Evolutionary conservation across 2,113 vertebrate species (phyloP).

Genomic region (Corythornis madagascariensis): DNA sequence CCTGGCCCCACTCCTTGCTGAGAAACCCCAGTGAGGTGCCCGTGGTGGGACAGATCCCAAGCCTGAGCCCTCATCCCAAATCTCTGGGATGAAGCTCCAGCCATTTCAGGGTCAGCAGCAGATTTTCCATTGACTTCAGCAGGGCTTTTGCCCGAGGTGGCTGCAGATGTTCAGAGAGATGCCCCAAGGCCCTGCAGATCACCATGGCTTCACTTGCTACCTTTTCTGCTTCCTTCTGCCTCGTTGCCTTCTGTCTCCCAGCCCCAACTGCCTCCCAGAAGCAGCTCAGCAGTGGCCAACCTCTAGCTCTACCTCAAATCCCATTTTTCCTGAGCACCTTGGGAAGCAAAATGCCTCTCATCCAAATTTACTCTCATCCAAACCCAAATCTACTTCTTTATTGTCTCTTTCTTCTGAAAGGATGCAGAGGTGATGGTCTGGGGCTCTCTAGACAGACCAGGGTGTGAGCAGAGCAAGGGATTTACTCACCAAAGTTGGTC

Average conservation of each 20-base stretch:
- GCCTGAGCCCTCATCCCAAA: too few species aligned
- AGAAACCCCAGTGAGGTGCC: background rate
- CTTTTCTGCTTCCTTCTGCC: background rate
- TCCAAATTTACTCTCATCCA: background rate
- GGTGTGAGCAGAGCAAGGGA: background rate
- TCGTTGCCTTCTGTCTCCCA: background rate
- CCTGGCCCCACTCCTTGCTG: background rate
- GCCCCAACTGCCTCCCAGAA: background rate
- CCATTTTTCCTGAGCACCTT: background rate
- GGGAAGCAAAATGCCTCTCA: background rate
- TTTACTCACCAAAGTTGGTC: background rate
- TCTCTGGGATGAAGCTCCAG: accelerated
- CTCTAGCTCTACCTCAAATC: background rate
- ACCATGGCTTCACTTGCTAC: background rate
- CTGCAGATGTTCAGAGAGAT: conserved; percentile 41
- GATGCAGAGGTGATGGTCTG: background rate
- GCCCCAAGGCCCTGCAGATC: conserved; percentile 41
- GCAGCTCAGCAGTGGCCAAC: background rate
- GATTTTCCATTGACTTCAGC: background rate
- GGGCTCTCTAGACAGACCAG: background rate
- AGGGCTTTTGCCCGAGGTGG: conserved; percentile 14
- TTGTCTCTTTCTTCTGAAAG: background rate
- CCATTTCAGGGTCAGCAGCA: background rate
- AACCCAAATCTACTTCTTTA: background rate
- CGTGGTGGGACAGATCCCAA: background rate